A percentile compares a stretch with the other conserved stretches of the same genome.
phyloP scores from a whole-genome alignment of 2,888 invertebrate genomes.

The Caenorhabditis panamensis region DNA sequence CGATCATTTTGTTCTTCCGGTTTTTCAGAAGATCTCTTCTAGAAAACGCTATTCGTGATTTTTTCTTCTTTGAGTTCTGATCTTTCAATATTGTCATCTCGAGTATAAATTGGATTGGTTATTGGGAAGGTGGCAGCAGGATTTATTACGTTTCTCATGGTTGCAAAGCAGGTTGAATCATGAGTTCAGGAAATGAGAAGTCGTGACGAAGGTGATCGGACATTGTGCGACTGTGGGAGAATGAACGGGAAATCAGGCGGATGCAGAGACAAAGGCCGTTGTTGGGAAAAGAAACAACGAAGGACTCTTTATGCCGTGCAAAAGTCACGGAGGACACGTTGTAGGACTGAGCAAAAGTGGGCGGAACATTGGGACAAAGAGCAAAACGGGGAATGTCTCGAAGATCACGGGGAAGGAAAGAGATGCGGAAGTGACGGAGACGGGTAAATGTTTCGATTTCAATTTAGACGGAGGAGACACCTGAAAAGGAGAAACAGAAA shows the following conservation, averaged over 20 bases:
- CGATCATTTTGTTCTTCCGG: neutral
- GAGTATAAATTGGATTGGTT: neutral
- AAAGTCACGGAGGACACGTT: neutral
- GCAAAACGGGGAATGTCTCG: neutral
- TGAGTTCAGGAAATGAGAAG: neutral
- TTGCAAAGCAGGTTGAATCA: conserved; percentile 5
- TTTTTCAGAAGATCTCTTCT: neutral
- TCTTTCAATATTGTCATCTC: neutral
- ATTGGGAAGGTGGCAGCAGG: neutral
- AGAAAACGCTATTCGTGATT: neutral
- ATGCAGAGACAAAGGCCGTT: conserved; percentile 15
- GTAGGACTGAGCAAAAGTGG: neutral
- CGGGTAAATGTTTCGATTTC: neutral
- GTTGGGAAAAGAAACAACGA: conserved; percentile 8
- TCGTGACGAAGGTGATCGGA: conserved; percentile 7
- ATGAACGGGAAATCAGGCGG: conserved; percentile 9
- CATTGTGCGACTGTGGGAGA: conserved; percentile 2
- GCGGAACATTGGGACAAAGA: conserved; percentile 1
- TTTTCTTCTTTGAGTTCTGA: neutral
- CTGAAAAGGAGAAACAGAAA: too few relatives aligned
- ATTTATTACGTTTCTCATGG: neutral
- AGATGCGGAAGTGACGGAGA: neutral
- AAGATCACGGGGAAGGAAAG: neutral
- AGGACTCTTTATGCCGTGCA: conserved; percentile 13
- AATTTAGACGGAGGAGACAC: neutral